These are phyloP conservation scores for Nephrotoma appendiculata DNA, from an alignment of 2,888 invertebrate species.

Conservation along the genomic window DNA sequence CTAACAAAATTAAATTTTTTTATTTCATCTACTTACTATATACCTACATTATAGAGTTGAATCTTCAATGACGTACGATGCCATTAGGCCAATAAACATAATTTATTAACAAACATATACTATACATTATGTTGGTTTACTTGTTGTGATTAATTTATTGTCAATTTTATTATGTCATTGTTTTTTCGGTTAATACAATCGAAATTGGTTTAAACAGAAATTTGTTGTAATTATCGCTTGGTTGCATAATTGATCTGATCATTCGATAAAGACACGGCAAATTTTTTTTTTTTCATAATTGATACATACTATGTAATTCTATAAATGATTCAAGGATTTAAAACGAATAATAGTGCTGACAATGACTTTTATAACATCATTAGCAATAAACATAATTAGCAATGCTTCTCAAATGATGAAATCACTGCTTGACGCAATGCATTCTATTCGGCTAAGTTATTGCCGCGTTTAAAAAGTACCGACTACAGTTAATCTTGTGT, in stretches of 20 bases:
- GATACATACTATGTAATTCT: not conserved
- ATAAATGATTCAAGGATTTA: not conserved
- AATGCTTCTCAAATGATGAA: not conserved
- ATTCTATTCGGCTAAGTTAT: no score
- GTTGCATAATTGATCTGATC: not conserved
- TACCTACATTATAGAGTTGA: not conserved
- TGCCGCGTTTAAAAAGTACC: no score
- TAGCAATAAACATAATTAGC: not conserved
- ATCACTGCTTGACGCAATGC: not conserved
- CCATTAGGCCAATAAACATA: not conserved
- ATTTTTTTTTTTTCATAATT: not conserved
- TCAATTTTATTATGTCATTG: not conserved
- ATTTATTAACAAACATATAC: not conserved
- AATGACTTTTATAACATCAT: not conserved
- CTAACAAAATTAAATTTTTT: not conserved
- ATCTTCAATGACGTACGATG: not conserved
- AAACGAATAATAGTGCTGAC: not conserved
- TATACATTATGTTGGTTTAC: not conserved
- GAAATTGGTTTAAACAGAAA: not conserved
- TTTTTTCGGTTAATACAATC: not conserved
- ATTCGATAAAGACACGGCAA: not conserved
- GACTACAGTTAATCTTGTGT: no score
- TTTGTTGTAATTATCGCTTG: not conserved
- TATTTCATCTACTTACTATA: not conserved
- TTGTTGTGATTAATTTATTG: not conserved